Base-by-base conservation (phyloP, 2,888 invertebrate genomes). In the Pristionchus fissidentatus region DNA sequence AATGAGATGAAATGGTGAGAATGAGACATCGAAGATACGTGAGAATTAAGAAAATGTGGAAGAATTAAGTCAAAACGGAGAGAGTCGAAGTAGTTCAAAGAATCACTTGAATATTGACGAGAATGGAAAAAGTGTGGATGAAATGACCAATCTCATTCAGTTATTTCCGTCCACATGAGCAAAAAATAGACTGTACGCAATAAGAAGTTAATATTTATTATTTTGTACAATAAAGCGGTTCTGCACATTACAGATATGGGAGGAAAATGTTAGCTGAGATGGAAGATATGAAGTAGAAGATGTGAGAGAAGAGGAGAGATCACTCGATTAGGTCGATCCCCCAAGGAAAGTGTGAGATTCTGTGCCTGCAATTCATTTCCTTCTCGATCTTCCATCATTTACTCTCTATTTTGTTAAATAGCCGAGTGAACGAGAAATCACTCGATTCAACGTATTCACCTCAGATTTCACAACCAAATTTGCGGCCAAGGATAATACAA, bases 321-420 rank as follows among this genome's bases (percentile, higher is more conserved):
- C 1, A 35, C 32, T 43, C n/a, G 19, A 35, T 79, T 57, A 52
- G 55, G 84, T 84, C n/a, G 62, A 52, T 38, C 84, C 84, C 41
- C 57, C 85, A 70, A 85, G 85, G 83, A 86, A 95, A 83, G 94
- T 93, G 92, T 94, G 94, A 88, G 94, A 94, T 88, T 94, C 94
- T 5, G 94, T 94, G 43, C 83, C 83, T 81, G 81, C 0, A 81
- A 66, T 66, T n/a, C 19, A 66, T n/a, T 38, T 35, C 62, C 32
- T 35, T 35, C 13, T 66, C 66, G n/a, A 41, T 38, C n/a, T 66
- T 32, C 38, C 66, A 38, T n/a, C n/a, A n/a, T n/a, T n/a, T n/a
- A n/a, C 38, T 32, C 38, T 41, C 19, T 38, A 35, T 66, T 38
- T 19, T 38, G n/a, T n/a, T n/a, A n/a, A n/a, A n/a, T n/a, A n/a